Evolutionary conservation across 2,113 vertebrate genomes (phyloP).

Genomic region (Lota lota): DNA sequence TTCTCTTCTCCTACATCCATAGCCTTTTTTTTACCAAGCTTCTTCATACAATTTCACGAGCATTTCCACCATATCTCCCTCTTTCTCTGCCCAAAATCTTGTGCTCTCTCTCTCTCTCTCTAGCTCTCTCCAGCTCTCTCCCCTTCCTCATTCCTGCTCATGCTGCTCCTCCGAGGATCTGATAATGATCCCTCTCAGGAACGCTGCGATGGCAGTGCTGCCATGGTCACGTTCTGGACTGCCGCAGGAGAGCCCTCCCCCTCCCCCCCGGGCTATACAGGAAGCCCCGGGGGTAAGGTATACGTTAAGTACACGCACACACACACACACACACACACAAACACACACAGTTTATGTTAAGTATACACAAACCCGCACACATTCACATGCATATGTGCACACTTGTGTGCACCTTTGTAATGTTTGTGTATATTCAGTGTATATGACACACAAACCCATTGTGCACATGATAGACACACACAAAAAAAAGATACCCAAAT

Average conservation of each 20-base stretch:
- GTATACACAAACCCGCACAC: not conserved
- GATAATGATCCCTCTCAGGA: conserved; percentile 2
- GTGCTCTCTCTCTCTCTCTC: not conserved
- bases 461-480: conserved; percentile 9
- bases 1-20: too few relatives aligned
- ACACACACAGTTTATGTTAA: not conserved
- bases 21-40: too few relatives aligned
- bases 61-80: too few relatives aligned
- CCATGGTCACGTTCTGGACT: conserved; percentile 34
- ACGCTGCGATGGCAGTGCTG: conserved; percentile 38
- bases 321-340: conserved; percentile 14
- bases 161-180: conserved; percentile 8
- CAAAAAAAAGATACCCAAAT: not conserved
- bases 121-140: conserved; percentile 9
- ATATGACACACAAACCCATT: not conserved
- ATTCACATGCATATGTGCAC: not conserved
- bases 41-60: too few relatives aligned
- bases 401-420: too few relatives aligned
- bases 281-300: conserved; percentile 17
- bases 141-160: conserved; percentile 60
- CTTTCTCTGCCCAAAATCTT: not conserved
- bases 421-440: too few relatives aligned
- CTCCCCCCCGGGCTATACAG: conserved; percentile 28
- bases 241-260: not conserved
- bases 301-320: conserved; percentile 42